Evolutionary conservation across 2,888 invertebrate species (phyloP), one percentile per base, ranked within the genome.

Genomic region (Ophion ventricosus): DNA sequence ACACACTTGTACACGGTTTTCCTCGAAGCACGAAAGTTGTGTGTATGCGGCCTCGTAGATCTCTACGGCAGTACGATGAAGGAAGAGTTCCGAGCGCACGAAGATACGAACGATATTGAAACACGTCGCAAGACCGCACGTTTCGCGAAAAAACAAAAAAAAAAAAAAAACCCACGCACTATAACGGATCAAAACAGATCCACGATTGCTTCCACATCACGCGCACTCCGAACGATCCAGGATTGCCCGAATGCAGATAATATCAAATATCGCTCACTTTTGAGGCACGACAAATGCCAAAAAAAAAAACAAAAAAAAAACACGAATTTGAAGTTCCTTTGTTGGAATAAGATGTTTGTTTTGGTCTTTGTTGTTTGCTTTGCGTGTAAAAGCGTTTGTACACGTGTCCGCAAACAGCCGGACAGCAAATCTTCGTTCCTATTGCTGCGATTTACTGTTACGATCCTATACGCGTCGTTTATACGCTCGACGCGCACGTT

Each of bases 1-100:
- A 75, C 43, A 75, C 70, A 70, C 70, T 57, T 43, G 61, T 35
- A 61, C 73, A 73, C 73, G 11, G 29, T 70, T 70, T 70, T 56
- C 17, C 20, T 35, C 70, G 1, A 26, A 35, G 35, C 35, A 25
- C 56, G n/a, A 70, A 10, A n/a, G 29, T 61, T 35, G 43, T 43
- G 11, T 14, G 14, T 43, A 43, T 14, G 14, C 10, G 2, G 43
- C 10, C 14, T 23, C 20, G 59, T 20, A 23, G 20, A 26, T 25
- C n/a, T 59, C 25, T 8, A 59, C 25, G 59, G 23, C 57, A 7
- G 59, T 59, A 59, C 59, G 25, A 59, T 57, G 57, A 23, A 3
- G 57, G 2, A 57, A 57, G 26, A 8, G 7, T 40, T 7, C 64
- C 64, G 20, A 35, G 14, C 64, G 20, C 35, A 20, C 23, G 57